Evolutionary conservation across 2,797 vertebrate genomes (phyloP), one percentile per base, ranked within the genome.

Genomic region (Micropoecilia bifurca): DNA sequence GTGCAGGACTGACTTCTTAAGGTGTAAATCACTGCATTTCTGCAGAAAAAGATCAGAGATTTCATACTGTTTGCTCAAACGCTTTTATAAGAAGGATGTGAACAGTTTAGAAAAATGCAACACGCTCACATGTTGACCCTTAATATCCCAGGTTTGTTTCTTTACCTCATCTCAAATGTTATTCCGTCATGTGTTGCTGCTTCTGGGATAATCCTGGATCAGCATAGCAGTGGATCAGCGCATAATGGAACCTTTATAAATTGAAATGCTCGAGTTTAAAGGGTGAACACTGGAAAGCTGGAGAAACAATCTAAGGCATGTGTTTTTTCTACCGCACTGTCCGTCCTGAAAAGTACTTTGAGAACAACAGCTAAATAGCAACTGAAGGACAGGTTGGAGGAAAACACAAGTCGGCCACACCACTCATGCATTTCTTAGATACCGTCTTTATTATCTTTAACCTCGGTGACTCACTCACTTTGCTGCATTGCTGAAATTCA

Each of bases 161-260:
- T 79, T 83, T 43, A 43, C 41, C 36, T 77, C 48, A 30, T 55
- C 57, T 68, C 45, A 57, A 79, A 85, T 33, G 86, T 88, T 57
- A 79, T 63, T 78, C 73, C 3, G 22, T 88, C 85, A 83, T 84
- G 85, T 84, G 88, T 71, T 90, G 33, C 18, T 43, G 48, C 79
- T 79, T 84, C 53, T 28, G 59, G 84, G 87, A 77, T 92, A 87
- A 92, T 90, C 84, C 85, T 79, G 85, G 90, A 85, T 87, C 87
- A 90, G 76, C 81, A 41, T 16, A 69, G 80, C 80, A 78, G 76
- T 82, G 84, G 79, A 89, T 83, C 79, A 88, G 74, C 0, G 30
- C 75, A 88, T 80, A 91, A 91, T 84, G 68, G 77, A 73, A 75
- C n/a, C 79, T 81, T 82, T 81, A 78, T 85, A 47, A 83, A 88